Evolutionary conservation across 2,797 vertebrate genomes (phyloP), one percentile per base, ranked within the genome.

Genomic region (Fundulus diaphanus): DNA sequence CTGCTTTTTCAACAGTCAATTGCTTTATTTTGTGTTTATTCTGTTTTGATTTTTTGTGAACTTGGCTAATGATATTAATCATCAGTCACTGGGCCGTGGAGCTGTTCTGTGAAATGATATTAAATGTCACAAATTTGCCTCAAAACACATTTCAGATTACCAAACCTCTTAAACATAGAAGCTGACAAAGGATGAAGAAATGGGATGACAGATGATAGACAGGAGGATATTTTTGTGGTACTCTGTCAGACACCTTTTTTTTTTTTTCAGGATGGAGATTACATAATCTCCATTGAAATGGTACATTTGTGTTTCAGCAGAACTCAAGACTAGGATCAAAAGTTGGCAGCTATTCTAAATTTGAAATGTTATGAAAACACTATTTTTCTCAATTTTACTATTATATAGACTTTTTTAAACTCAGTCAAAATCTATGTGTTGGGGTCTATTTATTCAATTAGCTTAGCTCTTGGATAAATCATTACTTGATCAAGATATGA

Each of bases 41-140:
- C 54, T 70, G 56, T 78, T 48, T 1, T 59, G 16, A n/a, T 51
- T 67, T 57, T 42, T 70, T 73, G 24, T 18, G 68, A 66, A 44
- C 29, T 35, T 44, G 7, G 68, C 20, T 61, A 3, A 1, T 44
- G 71, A 79, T 74, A 88, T 85, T 77, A 82, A 72, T 89, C 74
- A 80, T 80, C 48, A 71, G 77, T 73, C 74, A 46, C 22, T 37
- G 12, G 65, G 33, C 65, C 74, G 49, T 57, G 56, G n/a, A 56
- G 68, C 63, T 85, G 84, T 85, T 74, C 78, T 69, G 80, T 87
- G 85, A 73, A 79, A 87, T 90, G 56, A 79, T 67, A 73, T 86
- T 68, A 57, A n/a, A 35, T 63, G 40, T 37, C 27, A 27, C 70
- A 76, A 63, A 65, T 81, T 78, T 73, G 48, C 79, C 48, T 81